Evolutionary conservation across 2,888 invertebrate genomes (phyloP).

Genomic region (Eupithecia pulchellata): DNA sequence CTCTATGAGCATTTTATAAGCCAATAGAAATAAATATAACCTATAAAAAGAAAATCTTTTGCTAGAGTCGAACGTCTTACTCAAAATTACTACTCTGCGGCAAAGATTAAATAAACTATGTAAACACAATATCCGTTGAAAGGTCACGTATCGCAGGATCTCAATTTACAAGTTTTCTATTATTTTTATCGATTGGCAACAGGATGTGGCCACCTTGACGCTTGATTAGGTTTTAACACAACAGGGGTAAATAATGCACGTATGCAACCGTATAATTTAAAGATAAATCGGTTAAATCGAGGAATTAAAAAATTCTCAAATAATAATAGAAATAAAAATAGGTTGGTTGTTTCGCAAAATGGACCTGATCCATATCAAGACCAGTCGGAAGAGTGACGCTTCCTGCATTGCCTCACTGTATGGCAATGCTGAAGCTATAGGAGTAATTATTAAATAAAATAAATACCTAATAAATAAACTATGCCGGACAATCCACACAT

Average conservation of each 20-base stretch:
- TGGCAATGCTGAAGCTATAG: no score
- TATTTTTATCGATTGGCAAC: slow-evolving; percentile 39
- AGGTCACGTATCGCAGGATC: slow-evolving; percentile 45
- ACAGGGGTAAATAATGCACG: no score
- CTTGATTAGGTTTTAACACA: slow-evolving; percentile 8
- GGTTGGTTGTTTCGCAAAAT: no score
- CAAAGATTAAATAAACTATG: slow-evolving; percentile 34
- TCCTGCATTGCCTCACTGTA: no score
- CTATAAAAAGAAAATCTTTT: background rate
- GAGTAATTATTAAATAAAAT: no score
- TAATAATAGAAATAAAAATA: no score
- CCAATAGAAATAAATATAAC: no score
- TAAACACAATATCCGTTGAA: slow-evolving; percentile 44
- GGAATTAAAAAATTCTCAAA: background rate
- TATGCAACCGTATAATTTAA: background rate
- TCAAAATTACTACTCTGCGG: slow-evolving; percentile 10
- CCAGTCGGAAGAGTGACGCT: no score
- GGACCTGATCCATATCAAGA: no score
- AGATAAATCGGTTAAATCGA: background rate
- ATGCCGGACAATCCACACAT: no score
- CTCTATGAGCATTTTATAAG: no score
- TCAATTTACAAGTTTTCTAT: slow-evolving; percentile 46
- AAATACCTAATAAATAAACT: no score
- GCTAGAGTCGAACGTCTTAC: background rate
- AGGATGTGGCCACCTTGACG: slow-evolving; percentile 34